Evolutionary conservation across 2,797 vertebrate genomes (phyloP), one percentile per base, ranked within the genome.

Genomic region (Sebastes trivittatus): DNA sequence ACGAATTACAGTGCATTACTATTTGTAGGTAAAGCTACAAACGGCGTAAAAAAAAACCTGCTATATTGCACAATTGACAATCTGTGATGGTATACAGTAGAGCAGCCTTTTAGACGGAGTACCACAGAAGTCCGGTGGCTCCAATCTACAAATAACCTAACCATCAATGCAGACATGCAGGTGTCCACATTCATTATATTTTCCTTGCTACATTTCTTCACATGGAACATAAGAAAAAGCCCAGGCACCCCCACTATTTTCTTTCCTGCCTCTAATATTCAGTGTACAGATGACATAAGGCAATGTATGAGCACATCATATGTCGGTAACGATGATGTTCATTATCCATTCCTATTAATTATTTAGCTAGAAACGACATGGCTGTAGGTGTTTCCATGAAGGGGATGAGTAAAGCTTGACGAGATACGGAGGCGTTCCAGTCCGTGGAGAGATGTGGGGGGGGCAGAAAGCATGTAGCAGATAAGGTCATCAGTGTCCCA

Each of bases 401-500:
- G 72, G 22, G 56, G 56, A 81, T 30, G 36, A 73, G 29, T 75
- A 34, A 81, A 73, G 69, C 63, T 55, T 68, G 77, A 83, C 20
- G 20, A 55, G 77, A 66, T 74, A 38, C 11, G 11, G 64, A 75
- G 74, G 64, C 38, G 14, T 72, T 75, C 4, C n/a, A 7, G 52
- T 81, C 82, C 14, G 1, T 23, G 1, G 80, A 78, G 82, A 80
- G 29, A 61, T 38, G 63, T 6, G 67, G 30, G 16, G 55, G 49
- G 46, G 66, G 71, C n/a, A 29, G 69, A 60, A 49, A 46, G 46
- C 20, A 46, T 36, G 70, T 30, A 74, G 64, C 52, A 70, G 77
- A 80, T 84, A 75, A 84, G 84, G 88, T 90, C 88, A 88, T 64
- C 69, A 30, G 56, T 79, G 85, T 88, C 72, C 65, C 72, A 52